Evolutionary conservation across 2,113 vertebrate species (phyloP), one percentile per base, ranked within the genome.

Genomic region (Rhinopomastus cyanomelas): DNA sequence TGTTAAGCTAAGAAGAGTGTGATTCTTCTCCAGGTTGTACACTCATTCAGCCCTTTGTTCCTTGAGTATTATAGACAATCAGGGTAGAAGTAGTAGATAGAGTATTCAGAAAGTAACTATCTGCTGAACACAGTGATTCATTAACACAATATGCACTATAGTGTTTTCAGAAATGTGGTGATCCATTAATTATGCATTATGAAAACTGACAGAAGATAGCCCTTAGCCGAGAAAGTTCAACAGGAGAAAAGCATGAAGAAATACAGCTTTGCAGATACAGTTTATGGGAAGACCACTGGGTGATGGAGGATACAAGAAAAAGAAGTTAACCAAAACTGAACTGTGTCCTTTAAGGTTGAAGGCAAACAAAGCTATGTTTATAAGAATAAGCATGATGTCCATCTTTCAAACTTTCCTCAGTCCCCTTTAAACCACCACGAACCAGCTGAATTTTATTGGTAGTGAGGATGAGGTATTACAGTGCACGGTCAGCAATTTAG

Each of bases 361-460:
- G 12, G 9, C 9, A 57, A 78, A 8, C 2, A 74, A 78, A 11
- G 1, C 3, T 46, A 30, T 1, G 5, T 37, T 77, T 73, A 29
- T 17, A 17, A 68, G 39, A 62, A 15, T 11, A 62, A 62, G 3
- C 21, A 7, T 56, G n/a, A 42, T 77, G 5, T 2, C 25, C 5
- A 27, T 3, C 6, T 51, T 19, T 61, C 32, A 37, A 16, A 30
- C 20, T 69, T 42, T 88, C 46, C 65, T 65, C 34, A 16, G 5
- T 9, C 3, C 9, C 4, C 9, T 73, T n/a, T 83, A 60, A 30
- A 65, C 6, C 8, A 53, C 37, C 23, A 60, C 3, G 11, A 30
- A 78, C 71, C 11, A 51, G 1, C 8, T 51, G 16, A 9, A 29
- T 7, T 42, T 77, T 0, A 0, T 21, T 81, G 36, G 2, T 16